phyloP scores from a whole-genome alignment of 2,888 invertebrate genomes.

The Drosophila pseudotalamancana region DNA sequence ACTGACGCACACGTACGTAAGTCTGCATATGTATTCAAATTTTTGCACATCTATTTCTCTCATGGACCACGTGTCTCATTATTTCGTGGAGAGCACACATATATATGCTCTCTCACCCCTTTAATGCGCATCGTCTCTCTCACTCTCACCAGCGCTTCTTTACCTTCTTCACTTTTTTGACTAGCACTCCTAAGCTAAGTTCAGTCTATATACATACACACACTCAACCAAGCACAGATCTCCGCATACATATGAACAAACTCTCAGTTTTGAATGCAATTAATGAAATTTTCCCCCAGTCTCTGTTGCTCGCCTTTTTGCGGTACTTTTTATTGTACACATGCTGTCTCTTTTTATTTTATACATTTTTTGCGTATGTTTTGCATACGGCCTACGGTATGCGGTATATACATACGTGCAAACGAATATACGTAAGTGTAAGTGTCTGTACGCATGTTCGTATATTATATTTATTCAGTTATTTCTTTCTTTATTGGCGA shows the following conservation, averaged over 20 bases:
- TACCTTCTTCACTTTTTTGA: background rate
- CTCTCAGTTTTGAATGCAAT: slow-evolving; percentile 44
- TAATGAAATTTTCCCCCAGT: slow-evolving; percentile 34
- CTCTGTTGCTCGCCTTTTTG: slow-evolving; percentile 8
- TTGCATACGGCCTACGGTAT: background rate
- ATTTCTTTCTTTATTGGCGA: background rate
- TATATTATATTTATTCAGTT: background rate
- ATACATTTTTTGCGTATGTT: background rate
- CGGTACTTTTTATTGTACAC: background rate
- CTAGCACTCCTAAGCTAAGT: slow-evolving; percentile 15
- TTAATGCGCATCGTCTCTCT: slow-evolving; percentile 35
- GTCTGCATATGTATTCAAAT: background rate
- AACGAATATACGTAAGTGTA: background rate
- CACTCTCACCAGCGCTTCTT: slow-evolving; percentile 3
- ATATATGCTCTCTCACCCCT: slow-evolving; percentile 44
- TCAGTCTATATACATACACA: background rate
- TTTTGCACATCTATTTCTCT: slow-evolving; percentile 45
- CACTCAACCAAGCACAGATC: no score
- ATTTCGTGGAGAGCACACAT: slow-evolving; percentile 43
- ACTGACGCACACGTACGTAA: background rate
- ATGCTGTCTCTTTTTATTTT: slow-evolving; percentile 7
- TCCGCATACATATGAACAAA: no score
- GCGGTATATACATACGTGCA: background rate
- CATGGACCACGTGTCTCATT: slow-evolving; percentile 75
- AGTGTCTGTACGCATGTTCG: background rate